Percentiles rank a stretch among this genome's conserved stretches.
These are phyloP conservation scores for Arctia plantaginis DNA, from an alignment of 2,888 invertebrate species.

Conservation along the genomic window DNA sequence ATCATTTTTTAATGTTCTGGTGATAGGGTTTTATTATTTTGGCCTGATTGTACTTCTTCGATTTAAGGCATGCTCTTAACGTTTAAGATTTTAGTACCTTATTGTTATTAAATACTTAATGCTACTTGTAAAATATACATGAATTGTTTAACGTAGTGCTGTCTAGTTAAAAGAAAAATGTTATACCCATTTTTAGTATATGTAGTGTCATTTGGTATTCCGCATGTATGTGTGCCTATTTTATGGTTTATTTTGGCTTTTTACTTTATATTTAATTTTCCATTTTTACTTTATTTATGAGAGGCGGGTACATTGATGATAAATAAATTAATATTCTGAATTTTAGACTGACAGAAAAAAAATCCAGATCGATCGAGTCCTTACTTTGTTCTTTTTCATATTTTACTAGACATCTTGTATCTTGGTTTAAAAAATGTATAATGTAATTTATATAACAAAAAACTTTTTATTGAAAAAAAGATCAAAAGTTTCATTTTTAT, in stretches of 20 bases:
- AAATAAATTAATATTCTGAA: too few relatives aligned
- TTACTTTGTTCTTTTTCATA: too few relatives aligned
- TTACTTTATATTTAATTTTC: slow-evolving; percentile 41
- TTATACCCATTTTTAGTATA: not conserved
- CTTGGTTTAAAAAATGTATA: too few relatives aligned
- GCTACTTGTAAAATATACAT: not conserved
- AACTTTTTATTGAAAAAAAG: too few relatives aligned
- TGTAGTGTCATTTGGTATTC: slow-evolving; percentile 39
- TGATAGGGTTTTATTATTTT: not conserved
- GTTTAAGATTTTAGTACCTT: not conserved
- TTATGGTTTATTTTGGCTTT: slow-evolving; percentile 45
- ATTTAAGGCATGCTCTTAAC: not conserved
- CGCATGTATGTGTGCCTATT: slow-evolving; percentile 56
- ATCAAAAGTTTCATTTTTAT: too few relatives aligned
- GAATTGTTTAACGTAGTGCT: not conserved
- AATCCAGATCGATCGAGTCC: too few relatives aligned
- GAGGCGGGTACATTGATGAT: slow-evolving; percentile 61
- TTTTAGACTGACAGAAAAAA: too few relatives aligned
- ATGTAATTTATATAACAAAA: too few relatives aligned
- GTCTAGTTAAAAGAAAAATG: not conserved
- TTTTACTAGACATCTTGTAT: too few relatives aligned
- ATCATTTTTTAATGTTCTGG: not conserved
- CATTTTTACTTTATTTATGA: slow-evolving; percentile 53
- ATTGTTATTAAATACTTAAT: not conserved
- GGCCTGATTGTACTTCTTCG: not conserved